Percentiles rank a stretch among this genome's conserved stretches.
These are phyloP conservation scores for Ophion ellenae DNA, from an alignment of 2,888 invertebrate genomes.

Conservation along the genomic window DNA sequence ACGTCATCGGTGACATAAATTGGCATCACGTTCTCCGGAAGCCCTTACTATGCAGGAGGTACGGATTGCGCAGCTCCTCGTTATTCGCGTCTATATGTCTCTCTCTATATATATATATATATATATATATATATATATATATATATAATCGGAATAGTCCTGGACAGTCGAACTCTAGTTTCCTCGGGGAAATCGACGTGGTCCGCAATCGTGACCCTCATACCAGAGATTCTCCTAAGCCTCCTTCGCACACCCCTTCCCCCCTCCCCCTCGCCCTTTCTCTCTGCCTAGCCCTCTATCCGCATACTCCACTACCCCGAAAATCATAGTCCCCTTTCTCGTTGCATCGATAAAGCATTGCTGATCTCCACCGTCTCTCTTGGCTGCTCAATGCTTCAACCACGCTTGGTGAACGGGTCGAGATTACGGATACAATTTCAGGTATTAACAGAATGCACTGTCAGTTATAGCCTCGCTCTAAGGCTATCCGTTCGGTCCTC, in stretches of 20 bases:
- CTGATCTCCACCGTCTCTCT: conserved; percentile 41
- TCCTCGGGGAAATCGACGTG: conserved; percentile 43
- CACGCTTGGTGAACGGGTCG: conserved; percentile 36
- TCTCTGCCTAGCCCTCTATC: neutral
- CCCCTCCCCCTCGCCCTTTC: neutral
- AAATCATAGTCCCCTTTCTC: conserved; percentile 42
- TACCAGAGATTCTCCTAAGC: conserved; percentile 61
- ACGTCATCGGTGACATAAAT: conserved; percentile 22
- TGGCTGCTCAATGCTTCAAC: conserved; percentile 23
- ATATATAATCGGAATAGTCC: conserved; percentile 13
- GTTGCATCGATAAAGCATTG: conserved; percentile 55
- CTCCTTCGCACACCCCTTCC: neutral
- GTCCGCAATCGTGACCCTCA: conserved; percentile 50
- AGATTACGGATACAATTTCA: conserved; percentile 67
- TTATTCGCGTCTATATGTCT: neutral
- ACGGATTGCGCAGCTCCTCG: conserved; percentile 15
- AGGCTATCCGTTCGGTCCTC: conserved; percentile 29
- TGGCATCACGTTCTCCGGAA: conserved; percentile 18
- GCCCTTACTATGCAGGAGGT: conserved; percentile 4
- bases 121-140: conserved; percentile 5
- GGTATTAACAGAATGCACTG: conserved; percentile 67
- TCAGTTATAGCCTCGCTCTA: conserved; percentile 37
- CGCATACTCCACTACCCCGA: conserved; percentile 25
- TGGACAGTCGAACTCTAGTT: conserved; percentile 38
- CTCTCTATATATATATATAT: no score